Conservation (phyloP, 2,888 invertebrate genomes). For the Chalcis sispes region DNA sequence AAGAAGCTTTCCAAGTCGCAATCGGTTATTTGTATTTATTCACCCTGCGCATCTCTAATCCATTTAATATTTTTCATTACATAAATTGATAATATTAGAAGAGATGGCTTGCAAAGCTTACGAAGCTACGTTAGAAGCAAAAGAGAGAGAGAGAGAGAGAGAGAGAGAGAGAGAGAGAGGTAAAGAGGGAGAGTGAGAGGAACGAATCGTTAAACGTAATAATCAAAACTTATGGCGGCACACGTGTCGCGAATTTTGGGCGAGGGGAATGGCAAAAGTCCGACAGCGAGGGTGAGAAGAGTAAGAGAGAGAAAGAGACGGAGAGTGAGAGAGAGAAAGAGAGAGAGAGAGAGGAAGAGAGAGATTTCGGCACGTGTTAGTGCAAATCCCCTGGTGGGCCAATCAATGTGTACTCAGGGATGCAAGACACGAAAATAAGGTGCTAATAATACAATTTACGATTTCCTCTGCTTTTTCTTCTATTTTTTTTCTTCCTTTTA, state of each 20-base stretch:
- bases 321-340: too few species aligned
- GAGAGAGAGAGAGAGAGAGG: too few species aligned
- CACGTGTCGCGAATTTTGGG: slow-evolving; percentile 64
- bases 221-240: slow-evolving; percentile 62
- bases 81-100: slow-evolving; percentile 50
- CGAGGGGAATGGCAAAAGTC: slow-evolving; percentile 40
- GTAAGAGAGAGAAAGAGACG: slow-evolving; percentile 40
- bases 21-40: slow-evolving; percentile 19
- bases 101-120: slow-evolving; percentile 45
- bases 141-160: too few species aligned
- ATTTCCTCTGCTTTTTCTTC: slow-evolving; percentile 27
- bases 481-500: too few species aligned
- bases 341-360: slow-evolving; percentile 21
- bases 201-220: slow-evolving; percentile 62
- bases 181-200: too few species aligned
- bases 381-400: slow-evolving; percentile 63
- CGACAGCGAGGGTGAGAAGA: slow-evolving; percentile 24
- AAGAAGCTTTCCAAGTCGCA: neutral
- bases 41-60: slow-evolving; percentile 5
- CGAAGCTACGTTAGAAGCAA: neutral
- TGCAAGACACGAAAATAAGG: slow-evolving; percentile 56
- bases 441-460: slow-evolving; percentile 55
- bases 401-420: slow-evolving; percentile 62
- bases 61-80: slow-evolving; percentile 47
- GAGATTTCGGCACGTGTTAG: slow-evolving; percentile 63